These are phyloP conservation scores for Onthophagus sagittarius DNA, from an alignment of 2,888 invertebrate genomes.

Conservation along the genomic window DNA sequence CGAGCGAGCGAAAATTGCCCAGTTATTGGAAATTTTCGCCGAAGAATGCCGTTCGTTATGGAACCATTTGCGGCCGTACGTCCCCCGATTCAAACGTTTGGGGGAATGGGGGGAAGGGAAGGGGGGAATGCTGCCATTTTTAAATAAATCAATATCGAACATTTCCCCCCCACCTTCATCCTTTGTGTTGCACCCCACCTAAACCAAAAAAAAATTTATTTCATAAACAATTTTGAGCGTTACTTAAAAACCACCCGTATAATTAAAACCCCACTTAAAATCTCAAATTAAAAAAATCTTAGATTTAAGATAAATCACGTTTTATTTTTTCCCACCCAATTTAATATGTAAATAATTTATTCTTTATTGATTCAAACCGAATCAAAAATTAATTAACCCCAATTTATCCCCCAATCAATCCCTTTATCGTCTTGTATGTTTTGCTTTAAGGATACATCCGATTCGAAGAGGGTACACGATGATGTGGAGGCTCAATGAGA, in stretches of 20 bases:
- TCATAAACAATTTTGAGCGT: too few relatives aligned
- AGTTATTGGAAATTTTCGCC: neutral
- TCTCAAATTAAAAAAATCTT: neutral
- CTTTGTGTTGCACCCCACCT: too few relatives aligned
- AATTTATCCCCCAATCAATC: constrained; percentile 30
- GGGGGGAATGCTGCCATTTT: neutral
- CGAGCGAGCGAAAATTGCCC: neutral
- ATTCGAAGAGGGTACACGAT: neutral
- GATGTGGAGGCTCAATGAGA: neutral
- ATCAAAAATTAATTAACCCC: too few relatives aligned
- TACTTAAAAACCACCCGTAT: neutral
- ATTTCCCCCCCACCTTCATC: too few relatives aligned
- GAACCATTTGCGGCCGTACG: neutral
- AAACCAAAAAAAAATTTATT: neutral
- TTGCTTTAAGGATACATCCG: too few relatives aligned
- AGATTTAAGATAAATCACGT: neutral
- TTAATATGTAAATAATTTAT: too few relatives aligned
- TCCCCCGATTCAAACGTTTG: neutral
- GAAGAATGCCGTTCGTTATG: neutral
- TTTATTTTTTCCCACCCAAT: neutral
- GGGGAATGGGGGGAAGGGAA: neutral
- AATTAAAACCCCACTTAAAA: neutral
- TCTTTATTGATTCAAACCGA: too few relatives aligned
- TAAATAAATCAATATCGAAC: neutral
- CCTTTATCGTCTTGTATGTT: constrained; percentile 24